Conservation (phyloP, 2,888 invertebrate genomes). For the Mythimna ferrago region DNA sequence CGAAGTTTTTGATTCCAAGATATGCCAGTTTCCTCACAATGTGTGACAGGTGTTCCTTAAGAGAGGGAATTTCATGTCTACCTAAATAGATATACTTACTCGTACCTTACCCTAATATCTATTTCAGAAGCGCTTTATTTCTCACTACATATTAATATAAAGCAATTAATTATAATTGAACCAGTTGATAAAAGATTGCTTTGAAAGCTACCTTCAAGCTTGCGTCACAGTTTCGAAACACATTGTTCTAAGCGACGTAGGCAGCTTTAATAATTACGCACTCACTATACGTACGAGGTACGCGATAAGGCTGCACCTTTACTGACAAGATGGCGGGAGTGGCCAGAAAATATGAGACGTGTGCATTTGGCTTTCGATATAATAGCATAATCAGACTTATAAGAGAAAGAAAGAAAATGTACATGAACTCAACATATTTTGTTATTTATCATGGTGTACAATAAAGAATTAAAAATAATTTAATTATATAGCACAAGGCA, state of each 20-base stretch:
- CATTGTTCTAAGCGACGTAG: constrained; percentile 66
- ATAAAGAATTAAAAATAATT: too few relatives aligned
- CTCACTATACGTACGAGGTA: constrained; percentile 26
- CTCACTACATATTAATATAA: background rate
- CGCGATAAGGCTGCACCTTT: constrained; percentile 3
- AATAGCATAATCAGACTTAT: too few relatives aligned
- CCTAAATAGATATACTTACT: too few relatives aligned
- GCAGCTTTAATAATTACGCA: constrained; percentile 53
- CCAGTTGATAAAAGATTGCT: constrained; percentile 29
- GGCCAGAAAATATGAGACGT: background rate
- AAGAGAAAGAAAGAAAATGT: too few relatives aligned
- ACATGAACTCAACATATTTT: too few relatives aligned
- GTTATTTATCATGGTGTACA: too few relatives aligned
- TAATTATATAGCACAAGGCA: too few relatives aligned
- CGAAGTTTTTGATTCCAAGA: too few relatives aligned
- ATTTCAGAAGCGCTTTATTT: background rate
- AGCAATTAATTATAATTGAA: constrained; percentile 12
- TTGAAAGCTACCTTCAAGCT: constrained; percentile 61
- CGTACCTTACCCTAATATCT: background rate
- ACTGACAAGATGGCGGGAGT: constrained; percentile 2
- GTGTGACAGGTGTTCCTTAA: background rate
- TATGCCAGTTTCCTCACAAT: too few relatives aligned
- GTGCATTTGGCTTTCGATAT: too few relatives aligned
- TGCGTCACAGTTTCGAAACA: constrained; percentile 66
- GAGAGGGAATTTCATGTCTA: background rate